phyloP scores from a whole-genome alignment of 2,113 vertebrate species.

The Parotia lawesii region DNA sequence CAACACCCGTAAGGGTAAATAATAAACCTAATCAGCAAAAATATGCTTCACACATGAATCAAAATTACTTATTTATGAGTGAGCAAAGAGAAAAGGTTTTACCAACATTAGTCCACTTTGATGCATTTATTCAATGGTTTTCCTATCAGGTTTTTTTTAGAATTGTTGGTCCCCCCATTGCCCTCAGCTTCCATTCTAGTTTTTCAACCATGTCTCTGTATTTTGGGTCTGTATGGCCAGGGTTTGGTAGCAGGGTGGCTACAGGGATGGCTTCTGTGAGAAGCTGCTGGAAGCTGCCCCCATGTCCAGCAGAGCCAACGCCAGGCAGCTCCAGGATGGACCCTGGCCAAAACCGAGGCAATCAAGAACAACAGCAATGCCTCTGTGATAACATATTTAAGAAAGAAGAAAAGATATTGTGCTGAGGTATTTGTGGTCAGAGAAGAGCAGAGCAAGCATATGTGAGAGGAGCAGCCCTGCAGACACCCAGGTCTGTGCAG shows the following conservation, averaged over 20 bases:
- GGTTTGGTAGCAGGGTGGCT: not conserved
- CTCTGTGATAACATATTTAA: not conserved
- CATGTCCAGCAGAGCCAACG: not conserved
- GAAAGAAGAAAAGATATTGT: not conserved
- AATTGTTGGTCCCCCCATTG: rapidly evolving
- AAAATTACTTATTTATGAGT: not conserved
- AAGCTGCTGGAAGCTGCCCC: not conserved
- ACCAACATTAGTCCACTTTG: not conserved
- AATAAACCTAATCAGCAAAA: not conserved
- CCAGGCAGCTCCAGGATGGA: not conserved
- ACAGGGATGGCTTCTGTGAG: not conserved
- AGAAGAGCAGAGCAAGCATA: rapidly evolving
- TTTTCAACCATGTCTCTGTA: not conserved
- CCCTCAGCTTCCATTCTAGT: not conserved
- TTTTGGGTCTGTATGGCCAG: not conserved
- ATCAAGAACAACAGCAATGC: not conserved
- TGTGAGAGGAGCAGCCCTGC: not conserved
- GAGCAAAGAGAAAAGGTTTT: not conserved
- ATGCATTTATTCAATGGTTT: not conserved
- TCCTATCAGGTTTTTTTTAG: not conserved
- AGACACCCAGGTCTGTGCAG: not conserved
- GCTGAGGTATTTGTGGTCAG: not conserved
- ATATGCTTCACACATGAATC: not conserved
- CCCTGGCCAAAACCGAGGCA: not conserved
- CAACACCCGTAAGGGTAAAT: not conserved